These are phyloP conservation scores for Sturnus vulgaris DNA, from an alignment of 2,113 vertebrate genomes.

Conservation along the genomic window DNA sequence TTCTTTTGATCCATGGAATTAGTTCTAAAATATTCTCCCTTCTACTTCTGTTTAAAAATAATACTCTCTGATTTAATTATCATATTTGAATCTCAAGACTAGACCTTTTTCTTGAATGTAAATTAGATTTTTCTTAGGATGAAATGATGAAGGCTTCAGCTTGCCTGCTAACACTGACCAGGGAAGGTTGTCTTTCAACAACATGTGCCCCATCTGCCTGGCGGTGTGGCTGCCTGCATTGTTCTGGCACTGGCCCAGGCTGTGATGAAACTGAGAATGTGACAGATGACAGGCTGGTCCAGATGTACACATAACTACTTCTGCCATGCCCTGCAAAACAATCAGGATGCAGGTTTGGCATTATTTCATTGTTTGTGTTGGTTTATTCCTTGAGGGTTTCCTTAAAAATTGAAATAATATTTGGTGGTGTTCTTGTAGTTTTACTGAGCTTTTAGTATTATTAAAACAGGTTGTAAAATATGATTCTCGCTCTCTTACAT, in stretches of 20 bases:
- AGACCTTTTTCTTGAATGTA: neutral
- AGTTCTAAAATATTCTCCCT: neutral
- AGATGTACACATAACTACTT: conserved; percentile 7
- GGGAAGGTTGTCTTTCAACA: neutral
- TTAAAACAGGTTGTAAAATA: neutral
- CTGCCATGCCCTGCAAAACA: neutral
- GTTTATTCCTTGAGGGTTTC: neutral
- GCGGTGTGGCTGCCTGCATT: neutral
- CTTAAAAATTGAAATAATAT: neutral
- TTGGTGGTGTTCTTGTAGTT: neutral
- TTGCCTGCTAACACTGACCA: neutral
- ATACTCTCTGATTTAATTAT: neutral
- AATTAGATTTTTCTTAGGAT: neutral
- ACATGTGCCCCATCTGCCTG: conserved; percentile 32
- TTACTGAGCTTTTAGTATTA: neutral
- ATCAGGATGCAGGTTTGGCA: neutral
- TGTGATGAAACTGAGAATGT: neutral
- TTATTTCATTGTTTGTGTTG: neutral
- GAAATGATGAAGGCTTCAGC: neutral
- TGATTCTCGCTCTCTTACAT: neutral
- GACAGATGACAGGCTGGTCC: conserved; percentile 30
- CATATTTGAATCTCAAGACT: neutral
- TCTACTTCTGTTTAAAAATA: neutral
- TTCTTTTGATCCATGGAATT: neutral
- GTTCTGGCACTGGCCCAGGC: conserved; percentile 1